Evolutionary conservation across 2,113 vertebrate species (phyloP).

Genomic region (Tachysurus vachellii): DNA sequence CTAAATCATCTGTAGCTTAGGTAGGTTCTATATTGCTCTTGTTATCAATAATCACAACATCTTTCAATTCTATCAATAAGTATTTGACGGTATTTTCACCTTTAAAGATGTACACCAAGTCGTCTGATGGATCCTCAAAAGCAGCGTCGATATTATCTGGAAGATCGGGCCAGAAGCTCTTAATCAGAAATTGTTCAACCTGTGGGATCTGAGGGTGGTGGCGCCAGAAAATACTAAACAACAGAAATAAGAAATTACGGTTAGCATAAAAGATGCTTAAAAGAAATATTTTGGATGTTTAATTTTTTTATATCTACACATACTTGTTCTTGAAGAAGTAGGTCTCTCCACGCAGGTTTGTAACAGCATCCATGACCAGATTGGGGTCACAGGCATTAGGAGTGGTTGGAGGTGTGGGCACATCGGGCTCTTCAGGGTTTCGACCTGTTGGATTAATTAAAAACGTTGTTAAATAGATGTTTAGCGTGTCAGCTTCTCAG

Average conservation of each 20-base stretch:
- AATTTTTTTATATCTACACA: not conserved
- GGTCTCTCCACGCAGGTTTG: constrained; percentile 82
- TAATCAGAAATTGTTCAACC: constrained; percentile 76
- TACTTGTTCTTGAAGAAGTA: constrained; percentile 91
- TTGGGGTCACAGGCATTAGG: constrained; percentile 79
- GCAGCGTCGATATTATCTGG: constrained; percentile 84
- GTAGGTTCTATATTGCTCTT: not conserved
- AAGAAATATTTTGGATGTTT: not conserved
- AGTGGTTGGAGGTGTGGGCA: constrained; percentile 66
- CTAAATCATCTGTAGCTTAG: not conserved
- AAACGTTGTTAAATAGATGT: not conserved
- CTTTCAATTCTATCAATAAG: not conserved
- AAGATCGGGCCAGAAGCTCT: constrained; percentile 79
- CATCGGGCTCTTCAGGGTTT: constrained; percentile 47
- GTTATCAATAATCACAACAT: not conserved
- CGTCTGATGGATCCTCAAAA: constrained; percentile 59
- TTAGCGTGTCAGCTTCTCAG: not conserved
- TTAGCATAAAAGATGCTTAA: not conserved
- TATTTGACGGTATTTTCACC: constrained; percentile 48
- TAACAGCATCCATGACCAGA: constrained; percentile 81
- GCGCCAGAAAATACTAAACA: constrained; percentile 84
- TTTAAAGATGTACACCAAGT: constrained; percentile 69
- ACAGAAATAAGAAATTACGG: not conserved
- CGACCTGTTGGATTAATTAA: constrained; percentile 49
- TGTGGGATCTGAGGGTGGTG: constrained; percentile 58